Conservation (phyloP, 2,113 vertebrate genomes). For the Ardeotis arabs region DNA sequence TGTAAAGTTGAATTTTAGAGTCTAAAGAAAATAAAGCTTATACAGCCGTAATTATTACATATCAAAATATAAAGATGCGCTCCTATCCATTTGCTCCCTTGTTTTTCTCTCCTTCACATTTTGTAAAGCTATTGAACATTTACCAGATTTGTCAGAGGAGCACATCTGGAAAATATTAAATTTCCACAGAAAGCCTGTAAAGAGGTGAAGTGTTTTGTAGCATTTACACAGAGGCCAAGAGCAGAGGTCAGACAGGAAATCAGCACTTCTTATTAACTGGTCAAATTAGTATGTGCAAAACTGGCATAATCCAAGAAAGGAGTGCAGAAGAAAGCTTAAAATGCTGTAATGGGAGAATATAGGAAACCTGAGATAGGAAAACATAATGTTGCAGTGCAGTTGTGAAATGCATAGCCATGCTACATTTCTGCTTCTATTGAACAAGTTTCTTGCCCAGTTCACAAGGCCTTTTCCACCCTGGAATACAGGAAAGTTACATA, state of each 20-base stretch:
- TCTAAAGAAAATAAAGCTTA: background rate
- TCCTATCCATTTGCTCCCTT: background rate
- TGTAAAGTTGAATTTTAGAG: background rate
- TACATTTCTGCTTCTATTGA: background rate
- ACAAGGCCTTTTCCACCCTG: background rate
- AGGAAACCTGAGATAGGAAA: background rate
- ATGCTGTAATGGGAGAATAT: background rate
- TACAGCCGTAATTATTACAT: background rate
- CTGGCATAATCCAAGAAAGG: background rate
- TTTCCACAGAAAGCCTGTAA: background rate
- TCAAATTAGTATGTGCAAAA: background rate
- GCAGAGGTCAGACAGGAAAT: background rate
- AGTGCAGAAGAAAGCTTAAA: background rate
- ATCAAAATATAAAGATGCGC: background rate
- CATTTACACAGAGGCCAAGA: background rate
- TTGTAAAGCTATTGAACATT: background rate
- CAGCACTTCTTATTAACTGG: background rate
- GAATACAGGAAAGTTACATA: background rate
- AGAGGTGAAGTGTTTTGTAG: background rate
- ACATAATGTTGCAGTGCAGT: background rate
- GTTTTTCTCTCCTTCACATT: background rate
- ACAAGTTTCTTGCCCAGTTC: background rate
- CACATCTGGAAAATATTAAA: background rate
- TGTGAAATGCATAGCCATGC: background rate
- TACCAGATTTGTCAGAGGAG: background rate